Conservation (phyloP, 2,888 invertebrate species). For the Ophioninae sp. region DNA sequence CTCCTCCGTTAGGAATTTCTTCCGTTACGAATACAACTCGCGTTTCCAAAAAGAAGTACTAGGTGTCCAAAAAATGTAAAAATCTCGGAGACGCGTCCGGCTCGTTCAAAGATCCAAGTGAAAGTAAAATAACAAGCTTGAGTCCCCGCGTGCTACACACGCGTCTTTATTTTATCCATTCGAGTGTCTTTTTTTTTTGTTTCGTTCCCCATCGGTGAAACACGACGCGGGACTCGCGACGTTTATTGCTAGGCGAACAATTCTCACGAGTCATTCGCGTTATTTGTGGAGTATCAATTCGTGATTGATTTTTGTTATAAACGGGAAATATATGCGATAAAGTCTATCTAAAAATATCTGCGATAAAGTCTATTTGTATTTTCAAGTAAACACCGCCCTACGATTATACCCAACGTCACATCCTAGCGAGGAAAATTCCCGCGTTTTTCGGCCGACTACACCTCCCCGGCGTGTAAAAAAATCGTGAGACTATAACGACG, state of each 20-base stretch:
- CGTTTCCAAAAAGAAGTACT: not conserved
- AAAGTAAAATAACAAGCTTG: conserved; percentile 51
- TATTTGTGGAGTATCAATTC: not conserved
- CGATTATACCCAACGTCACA: too few relatives aligned
- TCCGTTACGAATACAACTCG: not conserved
- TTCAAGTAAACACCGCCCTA: too few relatives aligned
- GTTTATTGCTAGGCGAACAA: not conserved
- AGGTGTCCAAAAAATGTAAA: not conserved
- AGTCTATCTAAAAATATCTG: too few relatives aligned
- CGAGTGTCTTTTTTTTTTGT: conserved; percentile 1
- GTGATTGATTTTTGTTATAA: too few relatives aligned
- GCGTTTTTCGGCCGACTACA: not conserved
- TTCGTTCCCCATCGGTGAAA: not conserved
- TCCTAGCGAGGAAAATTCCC: not conserved
- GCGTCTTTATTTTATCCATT: conserved; percentile 17
- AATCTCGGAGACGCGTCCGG: conserved; percentile 19
- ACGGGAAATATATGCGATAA: too few relatives aligned
- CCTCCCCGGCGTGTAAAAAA: not conserved
- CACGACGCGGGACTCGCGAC: not conserved
- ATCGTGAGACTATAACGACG: not conserved
- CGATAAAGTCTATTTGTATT: too few relatives aligned
- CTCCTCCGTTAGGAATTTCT: not conserved
- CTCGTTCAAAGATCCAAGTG: conserved; percentile 47
- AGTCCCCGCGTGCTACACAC: conserved; percentile 21
- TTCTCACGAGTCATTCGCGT: not conserved